A percentile compares a stretch with the other conserved stretches of the same genome.
These are phyloP conservation scores for Argopecten irradians DNA, from an alignment of 1,140 invertebrate genomes.

Conservation along the genomic window DNA sequence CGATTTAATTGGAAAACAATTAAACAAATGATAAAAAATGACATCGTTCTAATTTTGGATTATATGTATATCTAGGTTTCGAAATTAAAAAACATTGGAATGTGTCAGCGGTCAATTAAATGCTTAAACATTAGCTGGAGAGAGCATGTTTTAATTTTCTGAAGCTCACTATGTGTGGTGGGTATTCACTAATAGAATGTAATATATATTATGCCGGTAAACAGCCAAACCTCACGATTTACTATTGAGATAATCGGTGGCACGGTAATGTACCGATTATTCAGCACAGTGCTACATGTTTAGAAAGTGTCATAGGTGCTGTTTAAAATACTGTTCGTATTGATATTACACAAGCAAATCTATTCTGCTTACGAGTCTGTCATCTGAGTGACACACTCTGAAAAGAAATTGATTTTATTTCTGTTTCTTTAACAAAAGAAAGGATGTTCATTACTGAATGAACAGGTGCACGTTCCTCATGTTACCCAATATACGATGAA, in stretches of 20 bases:
- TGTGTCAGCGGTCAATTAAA: background rate
- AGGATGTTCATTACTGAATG: background rate
- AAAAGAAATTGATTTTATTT: constrained; percentile 19
- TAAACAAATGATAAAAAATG: background rate
- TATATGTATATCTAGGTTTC: background rate
- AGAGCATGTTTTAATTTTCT: constrained; percentile 11
- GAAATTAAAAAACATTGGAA: constrained; percentile 4
- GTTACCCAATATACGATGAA: background rate
- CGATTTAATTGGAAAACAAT: constrained; percentile 23
- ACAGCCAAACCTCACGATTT: background rate
- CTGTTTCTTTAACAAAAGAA: constrained; percentile 2
- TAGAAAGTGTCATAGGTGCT: background rate
- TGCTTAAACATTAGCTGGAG: constrained; percentile 10
- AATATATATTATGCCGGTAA: background rate
- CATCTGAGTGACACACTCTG: background rate
- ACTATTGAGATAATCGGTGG: background rate
- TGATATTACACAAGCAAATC: constrained; percentile 10
- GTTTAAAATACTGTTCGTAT: background rate
- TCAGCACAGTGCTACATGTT: background rate
- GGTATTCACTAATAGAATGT: constrained; percentile 18
- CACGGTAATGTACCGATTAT: background rate
- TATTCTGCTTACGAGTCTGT: background rate
- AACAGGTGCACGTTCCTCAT: background rate
- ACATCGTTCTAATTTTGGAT: background rate
- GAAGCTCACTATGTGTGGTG: background rate